These are phyloP conservation scores for Andrena camellia DNA, from an alignment of 2,888 invertebrate genomes.

Conservation along the genomic window DNA sequence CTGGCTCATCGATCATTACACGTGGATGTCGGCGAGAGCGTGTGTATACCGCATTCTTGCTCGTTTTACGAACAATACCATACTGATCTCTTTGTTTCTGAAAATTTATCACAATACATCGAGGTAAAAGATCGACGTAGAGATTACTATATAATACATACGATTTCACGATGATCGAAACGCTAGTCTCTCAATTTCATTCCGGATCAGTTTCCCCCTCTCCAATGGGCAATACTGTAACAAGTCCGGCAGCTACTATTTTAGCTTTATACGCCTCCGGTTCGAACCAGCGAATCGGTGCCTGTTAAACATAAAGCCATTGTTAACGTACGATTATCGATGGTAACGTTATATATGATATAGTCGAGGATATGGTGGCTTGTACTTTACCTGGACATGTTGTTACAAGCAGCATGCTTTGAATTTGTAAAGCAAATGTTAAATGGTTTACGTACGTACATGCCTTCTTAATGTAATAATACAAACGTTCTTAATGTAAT, in stretches of 20 bases:
- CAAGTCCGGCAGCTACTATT: constrained; percentile 81
- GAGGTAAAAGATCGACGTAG: constrained; percentile 43
- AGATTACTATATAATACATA: constrained; percentile 50
- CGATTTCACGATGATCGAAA: constrained; percentile 40
- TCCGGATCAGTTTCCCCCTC: constrained; percentile 82
- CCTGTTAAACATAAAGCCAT: constrained; percentile 71
- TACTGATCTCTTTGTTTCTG: constrained; percentile 12
- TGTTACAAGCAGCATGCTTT: constrained; percentile 75
- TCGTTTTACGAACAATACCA: constrained; percentile 20
- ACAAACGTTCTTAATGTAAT: constrained; percentile 11
- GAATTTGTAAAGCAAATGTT: constrained; percentile 65
- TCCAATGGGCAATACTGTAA: constrained; percentile 80
- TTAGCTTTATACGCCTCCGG: constrained; percentile 84
- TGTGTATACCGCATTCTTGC: constrained; percentile 14
- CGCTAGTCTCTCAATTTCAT: constrained; percentile 49
- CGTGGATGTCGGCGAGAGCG: not conserved
- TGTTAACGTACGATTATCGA: constrained; percentile 7
- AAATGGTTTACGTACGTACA: constrained; percentile 52
- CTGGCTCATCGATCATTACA: constrained; percentile 6
- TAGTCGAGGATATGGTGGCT: not conserved
- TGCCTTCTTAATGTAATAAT: constrained; percentile 47
- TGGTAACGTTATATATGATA: not conserved
- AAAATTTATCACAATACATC: constrained; percentile 58
- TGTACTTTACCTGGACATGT: constrained; percentile 57
- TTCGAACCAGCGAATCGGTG: constrained; percentile 85